Percentiles rank a stretch among this genome's conserved stretches.
Evolutionary conservation across 2,888 invertebrate species (phyloP).

Genomic region (Linyphia triangularis): DNA sequence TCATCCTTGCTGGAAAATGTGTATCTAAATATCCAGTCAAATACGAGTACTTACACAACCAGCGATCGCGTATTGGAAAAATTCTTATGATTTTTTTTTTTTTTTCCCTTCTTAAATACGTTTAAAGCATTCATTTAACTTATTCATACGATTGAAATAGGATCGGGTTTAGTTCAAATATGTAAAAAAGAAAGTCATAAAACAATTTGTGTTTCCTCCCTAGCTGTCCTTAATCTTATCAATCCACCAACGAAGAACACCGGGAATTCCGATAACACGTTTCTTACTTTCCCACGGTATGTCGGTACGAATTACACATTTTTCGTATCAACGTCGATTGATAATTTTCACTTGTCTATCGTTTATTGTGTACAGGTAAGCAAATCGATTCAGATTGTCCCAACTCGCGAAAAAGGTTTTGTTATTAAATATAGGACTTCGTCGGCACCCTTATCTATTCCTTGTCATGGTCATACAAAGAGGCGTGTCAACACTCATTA

Average conservation of each 20-base stretch:
- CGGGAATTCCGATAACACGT: constrained; percentile 25
- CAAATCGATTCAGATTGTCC: constrained; percentile 6
- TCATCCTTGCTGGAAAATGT: no score
- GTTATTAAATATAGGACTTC: constrained; percentile 50
- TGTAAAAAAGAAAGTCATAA: no score
- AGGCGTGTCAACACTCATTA: no score
- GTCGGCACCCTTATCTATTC: neutral
- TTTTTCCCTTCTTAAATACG: no score
- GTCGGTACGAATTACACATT: constrained; percentile 53
- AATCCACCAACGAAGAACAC: neutral
- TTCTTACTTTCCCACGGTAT: constrained; percentile 59
- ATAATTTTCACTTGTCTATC: constrained; percentile 28
- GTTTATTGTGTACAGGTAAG: constrained; percentile 39
- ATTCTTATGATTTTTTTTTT: no score
- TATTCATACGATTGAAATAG: no score
- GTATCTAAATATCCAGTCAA: no score
- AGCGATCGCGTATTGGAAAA: no score
- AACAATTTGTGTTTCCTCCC: neutral
- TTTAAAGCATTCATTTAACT: no score
- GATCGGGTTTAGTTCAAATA: no score
- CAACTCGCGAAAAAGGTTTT: constrained; percentile 13
- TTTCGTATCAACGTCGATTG: constrained; percentile 24
- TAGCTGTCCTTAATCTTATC: constrained; percentile 38
- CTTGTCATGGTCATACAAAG: neutral
- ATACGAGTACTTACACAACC: no score